These are phyloP conservation scores for Lacerta viridis DNA, from an alignment of 2,797 vertebrate species.

Conservation along the genomic window DNA sequence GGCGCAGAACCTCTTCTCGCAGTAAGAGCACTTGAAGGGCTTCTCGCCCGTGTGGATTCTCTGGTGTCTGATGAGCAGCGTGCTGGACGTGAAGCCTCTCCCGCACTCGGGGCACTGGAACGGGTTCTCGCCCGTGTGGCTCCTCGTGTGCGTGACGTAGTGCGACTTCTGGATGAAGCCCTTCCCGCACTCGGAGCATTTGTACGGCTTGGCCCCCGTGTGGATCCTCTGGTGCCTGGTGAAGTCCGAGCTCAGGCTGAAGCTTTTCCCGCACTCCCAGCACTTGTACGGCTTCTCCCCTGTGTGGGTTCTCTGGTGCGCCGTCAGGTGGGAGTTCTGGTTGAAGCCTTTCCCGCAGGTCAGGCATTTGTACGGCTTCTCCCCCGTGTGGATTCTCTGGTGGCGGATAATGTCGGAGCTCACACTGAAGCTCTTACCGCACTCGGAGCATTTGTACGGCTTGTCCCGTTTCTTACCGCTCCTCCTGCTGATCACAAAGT, in stretches of 20 bases:
- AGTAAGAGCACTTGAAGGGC: slow-evolving; percentile 16
- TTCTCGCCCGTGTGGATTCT: slow-evolving; percentile 35
- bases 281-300: slow-evolving; percentile 22
- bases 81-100: slow-evolving; percentile 15
- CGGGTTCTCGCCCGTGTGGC: slow-evolving; percentile 19
- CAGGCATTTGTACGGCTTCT: slow-evolving; percentile 17
- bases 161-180: slow-evolving; percentile 22
- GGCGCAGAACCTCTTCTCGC: slow-evolving; percentile 12
- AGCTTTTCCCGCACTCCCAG: slow-evolving; percentile 32
- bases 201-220: slow-evolving; percentile 8
- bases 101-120: slow-evolving; percentile 23
- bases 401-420: slow-evolving; percentile 23
- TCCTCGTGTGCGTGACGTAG: slow-evolving; percentile 19
- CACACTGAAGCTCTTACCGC: slow-evolving; percentile 5
- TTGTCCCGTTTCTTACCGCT: not conserved
- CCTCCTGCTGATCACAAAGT: slow-evolving; percentile 2
- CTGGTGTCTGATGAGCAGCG: slow-evolving; percentile 10
- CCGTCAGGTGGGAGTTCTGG: slow-evolving; percentile 2
- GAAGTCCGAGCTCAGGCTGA: slow-evolving; percentile 30
- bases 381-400: slow-evolving; percentile 22
- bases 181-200: slow-evolving; percentile 16
- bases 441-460: slow-evolving; percentile 13
- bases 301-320: slow-evolving; percentile 23
- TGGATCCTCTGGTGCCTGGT: slow-evolving; percentile 25
- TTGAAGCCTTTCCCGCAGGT: slow-evolving; percentile 30